Percentiles rank a stretch among this genome's conserved stretches.
Evolutionary conservation across 2,113 vertebrate species (phyloP).

Genomic region (Hiodon alosoides): DNA sequence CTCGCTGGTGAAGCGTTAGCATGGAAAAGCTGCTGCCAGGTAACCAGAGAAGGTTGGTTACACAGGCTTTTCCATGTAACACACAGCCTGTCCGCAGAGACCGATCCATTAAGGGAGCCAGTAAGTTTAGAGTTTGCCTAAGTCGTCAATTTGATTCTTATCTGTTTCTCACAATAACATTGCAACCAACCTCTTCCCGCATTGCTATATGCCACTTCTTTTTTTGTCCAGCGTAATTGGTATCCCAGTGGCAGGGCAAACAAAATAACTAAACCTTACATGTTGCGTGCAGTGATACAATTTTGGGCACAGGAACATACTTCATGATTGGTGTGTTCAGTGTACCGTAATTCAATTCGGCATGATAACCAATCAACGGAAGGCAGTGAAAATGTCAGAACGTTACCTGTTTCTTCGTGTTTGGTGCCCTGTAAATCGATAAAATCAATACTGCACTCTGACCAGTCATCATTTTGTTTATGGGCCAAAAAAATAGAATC

Average conservation of each 20-base stretch:
- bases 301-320: too few species aligned
- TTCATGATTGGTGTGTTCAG: too few species aligned
- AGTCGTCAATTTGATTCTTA: background rate
- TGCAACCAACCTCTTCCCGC: background rate
- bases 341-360: too few species aligned
- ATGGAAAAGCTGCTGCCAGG: background rate
- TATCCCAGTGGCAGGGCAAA: background rate
- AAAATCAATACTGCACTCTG: too few species aligned
- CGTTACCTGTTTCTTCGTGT: too few species aligned
- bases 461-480: too few species aligned
- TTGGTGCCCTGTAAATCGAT: too few species aligned
- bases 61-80: background rate
- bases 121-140: background rate
- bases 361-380: too few species aligned
- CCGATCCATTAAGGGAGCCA: background rate
- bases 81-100: background rate
- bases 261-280: background rate
- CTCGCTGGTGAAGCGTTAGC: background rate
- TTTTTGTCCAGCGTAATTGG: background rate
- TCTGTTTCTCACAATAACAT: background rate
- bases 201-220: background rate
- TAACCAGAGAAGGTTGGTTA: constrained; percentile 4
- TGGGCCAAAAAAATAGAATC: too few species aligned
- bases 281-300: background rate
- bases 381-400: too few species aligned